phyloP scores from a whole-genome alignment of 1,140 invertebrate species.

The Diachasmimorpha longicaudata region DNA sequence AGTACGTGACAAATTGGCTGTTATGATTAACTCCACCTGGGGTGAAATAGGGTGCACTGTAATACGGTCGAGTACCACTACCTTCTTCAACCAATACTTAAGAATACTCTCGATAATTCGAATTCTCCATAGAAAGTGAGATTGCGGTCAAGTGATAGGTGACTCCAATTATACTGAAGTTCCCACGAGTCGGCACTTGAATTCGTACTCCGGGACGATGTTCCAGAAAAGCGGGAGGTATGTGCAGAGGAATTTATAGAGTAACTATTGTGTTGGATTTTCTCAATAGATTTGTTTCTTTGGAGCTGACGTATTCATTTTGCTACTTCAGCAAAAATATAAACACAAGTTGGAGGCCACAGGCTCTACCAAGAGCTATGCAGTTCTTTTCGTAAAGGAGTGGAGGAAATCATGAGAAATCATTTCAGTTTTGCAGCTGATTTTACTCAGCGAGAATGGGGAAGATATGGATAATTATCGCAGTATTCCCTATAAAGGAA shows the following conservation, averaged over 20 bases:
- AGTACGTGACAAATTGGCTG: not conserved
- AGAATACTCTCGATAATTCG: not conserved
- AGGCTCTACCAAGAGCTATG: not conserved
- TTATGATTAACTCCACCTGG: not conserved
- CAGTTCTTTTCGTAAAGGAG: not conserved
- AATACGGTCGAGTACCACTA: not conserved
- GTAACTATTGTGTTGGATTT: not conserved
- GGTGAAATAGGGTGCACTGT: not conserved
- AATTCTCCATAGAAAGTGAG: not conserved
- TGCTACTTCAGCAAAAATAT: not conserved
- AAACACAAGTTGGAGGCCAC: not conserved
- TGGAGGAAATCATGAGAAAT: too few relatives aligned
- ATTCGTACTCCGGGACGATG: not conserved
- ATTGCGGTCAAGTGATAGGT: constrained; percentile 10
- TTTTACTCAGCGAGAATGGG: too few relatives aligned
- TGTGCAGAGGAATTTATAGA: not conserved
- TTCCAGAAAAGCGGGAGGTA: too few relatives aligned
- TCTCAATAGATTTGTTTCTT: not conserved
- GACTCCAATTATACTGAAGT: not conserved
- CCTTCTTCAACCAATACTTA: not conserved
- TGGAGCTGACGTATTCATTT: not conserved
- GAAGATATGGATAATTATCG: too few relatives aligned
- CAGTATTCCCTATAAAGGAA: too few relatives aligned
- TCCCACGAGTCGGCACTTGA: not conserved
- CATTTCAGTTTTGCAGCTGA: too few relatives aligned